These are phyloP conservation scores for Lutjanus erythropterus DNA, from an alignment of 2,113 vertebrate genomes.

Conservation along the genomic window DNA sequence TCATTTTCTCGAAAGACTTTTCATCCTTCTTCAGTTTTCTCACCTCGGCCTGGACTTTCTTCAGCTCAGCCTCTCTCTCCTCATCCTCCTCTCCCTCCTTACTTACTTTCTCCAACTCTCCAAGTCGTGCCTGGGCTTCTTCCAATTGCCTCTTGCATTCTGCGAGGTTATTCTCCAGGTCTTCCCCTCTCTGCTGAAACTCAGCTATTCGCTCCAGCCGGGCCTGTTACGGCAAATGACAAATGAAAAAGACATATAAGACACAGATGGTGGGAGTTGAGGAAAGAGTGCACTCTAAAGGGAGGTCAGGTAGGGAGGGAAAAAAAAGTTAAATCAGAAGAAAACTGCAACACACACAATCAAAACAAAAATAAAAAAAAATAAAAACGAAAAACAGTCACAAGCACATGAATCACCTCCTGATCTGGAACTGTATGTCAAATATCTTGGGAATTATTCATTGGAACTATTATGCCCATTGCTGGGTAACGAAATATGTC, in stretches of 20 bases:
- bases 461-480: background rate
- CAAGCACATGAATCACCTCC: background rate
- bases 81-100: constrained; percentile 51
- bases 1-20: constrained; percentile 83
- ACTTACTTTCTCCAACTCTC: constrained; percentile 76
- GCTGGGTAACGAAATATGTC: background rate
- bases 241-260: background rate
- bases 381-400: background rate
- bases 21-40: constrained; percentile 88
- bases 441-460: background rate
- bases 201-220: constrained; percentile 91
- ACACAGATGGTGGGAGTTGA: background rate
- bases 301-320: background rate
- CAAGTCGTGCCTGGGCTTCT: constrained; percentile 85
- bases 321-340: background rate
- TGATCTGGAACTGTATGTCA: background rate
- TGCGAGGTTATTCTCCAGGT: constrained; percentile 83
- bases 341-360: background rate
- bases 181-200: constrained; percentile 91
- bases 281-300: background rate
- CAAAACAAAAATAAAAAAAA: background rate
- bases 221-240: constrained; percentile 77
- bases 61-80: constrained; percentile 74
- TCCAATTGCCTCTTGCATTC: constrained; percentile 85
- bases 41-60: constrained; percentile 82